Base-by-base conservation (phyloP, 2,113 vertebrate genomes). In the Euleptes europaea region DNA sequence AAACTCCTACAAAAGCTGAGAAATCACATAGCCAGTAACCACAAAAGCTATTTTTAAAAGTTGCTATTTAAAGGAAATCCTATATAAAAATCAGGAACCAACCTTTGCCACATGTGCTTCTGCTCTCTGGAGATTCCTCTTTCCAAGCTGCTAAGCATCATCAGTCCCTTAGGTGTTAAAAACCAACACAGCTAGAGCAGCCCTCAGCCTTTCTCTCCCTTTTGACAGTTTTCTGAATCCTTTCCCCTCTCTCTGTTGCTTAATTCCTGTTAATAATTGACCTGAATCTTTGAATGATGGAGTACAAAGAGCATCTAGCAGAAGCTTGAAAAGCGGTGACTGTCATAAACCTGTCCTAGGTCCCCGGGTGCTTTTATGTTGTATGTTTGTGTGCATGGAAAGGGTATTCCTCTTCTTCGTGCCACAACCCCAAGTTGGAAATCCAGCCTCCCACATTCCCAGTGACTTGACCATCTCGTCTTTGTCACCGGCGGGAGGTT, bases 281-380 rank as follows among this genome's bases (percentile, higher is more conserved):
- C 12, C 19, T 0, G 4, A 74, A 90, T 82, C 89, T 84, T 82
- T 71, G 78, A 38, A 69, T 0, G 69, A 10, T 13, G 4, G 35
- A 91, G 87, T 19, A 91, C 87, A 92, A 93, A 93, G 91, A 87
- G 69, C 75, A 84, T 31, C 15, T 42, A 87, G 79, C 84, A 70
- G 28, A 84, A 91, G 57, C 35, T 75, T n/a, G 44, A 28, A 63
- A 23, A 81, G 3, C 0, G 8, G 57, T 42, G 73, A 19, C 54
- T 21, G 54, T 57, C 54, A 23, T 57, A 57, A 57, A 4, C 19
- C 54, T 23, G 54, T 4, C 54, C 19, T 57, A 19, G 21, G 54
- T 57, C 21, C 5, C 1, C 21, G 19, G 7, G 19, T 57, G 21
- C 6, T 57, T 23, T 6, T 4, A 4, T 23, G 19, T 7, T 6